These are phyloP conservation scores for Rhinophrynus dorsalis DNA, from an alignment of 2,797 vertebrate genomes.

Conservation along the genomic window DNA sequence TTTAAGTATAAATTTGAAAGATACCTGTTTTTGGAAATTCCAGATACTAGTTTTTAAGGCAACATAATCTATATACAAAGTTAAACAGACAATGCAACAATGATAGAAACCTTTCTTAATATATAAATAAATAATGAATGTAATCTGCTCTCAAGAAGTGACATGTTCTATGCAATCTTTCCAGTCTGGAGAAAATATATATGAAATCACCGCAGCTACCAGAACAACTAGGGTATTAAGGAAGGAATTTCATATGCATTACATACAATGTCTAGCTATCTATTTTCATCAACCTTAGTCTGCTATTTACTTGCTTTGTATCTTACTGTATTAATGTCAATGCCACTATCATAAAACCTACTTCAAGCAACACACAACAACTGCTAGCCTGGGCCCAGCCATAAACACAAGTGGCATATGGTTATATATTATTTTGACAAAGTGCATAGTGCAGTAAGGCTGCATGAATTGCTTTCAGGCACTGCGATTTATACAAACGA, in stretches of 20 bases:
- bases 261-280: background rate
- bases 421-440: slow-evolving; percentile 43
- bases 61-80: no score
- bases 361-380: slow-evolving; percentile 28
- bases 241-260: background rate
- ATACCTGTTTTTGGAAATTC: no score
- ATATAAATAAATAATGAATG: background rate
- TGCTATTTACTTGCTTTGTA: slow-evolving; percentile 9
- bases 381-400: slow-evolving; percentile 22
- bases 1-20: no score
- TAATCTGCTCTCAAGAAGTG: background rate
- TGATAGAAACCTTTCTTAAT: background rate
- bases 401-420: slow-evolving; percentile 36
- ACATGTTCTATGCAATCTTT: slow-evolving; percentile 1
- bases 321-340: slow-evolving; percentile 23
- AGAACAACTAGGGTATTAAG: background rate
- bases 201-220: background rate
- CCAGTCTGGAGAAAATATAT: slow-evolving; percentile 1
- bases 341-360: slow-evolving; percentile 17
- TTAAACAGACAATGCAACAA: background rate
- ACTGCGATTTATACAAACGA: slow-evolving; percentile 15
- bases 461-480: slow-evolving; percentile 7
- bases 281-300: background rate
- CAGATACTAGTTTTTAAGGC: background rate
- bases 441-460: slow-evolving; percentile 14